These are phyloP conservation scores for Ariolimax columbianus DNA, from an alignment of 2,888 invertebrate genomes.

Conservation along the genomic window DNA sequence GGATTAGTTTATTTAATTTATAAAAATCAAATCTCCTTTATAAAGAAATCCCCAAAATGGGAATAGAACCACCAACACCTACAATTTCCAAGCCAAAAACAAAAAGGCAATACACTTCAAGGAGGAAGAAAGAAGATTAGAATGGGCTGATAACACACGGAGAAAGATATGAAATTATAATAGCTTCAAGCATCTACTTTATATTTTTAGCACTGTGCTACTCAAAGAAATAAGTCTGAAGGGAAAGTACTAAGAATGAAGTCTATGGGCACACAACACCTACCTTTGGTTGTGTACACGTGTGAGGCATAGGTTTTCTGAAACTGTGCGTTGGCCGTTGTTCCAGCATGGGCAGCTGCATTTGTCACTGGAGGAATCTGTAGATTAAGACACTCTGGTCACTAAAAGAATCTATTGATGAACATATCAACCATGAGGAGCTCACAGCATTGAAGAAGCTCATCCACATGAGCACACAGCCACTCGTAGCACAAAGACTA, in stretches of 20 bases:
- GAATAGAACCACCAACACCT: background rate
- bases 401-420: background rate
- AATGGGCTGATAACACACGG: background rate
- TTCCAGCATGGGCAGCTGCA: constrained; percentile 80
- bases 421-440: background rate
- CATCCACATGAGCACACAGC: too few relatives aligned
- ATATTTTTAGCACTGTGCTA: constrained; percentile 5
- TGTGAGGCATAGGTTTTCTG: constrained; percentile 78
- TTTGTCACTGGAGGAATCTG: constrained; percentile 85
- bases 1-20: too few relatives aligned
- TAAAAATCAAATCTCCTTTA: too few relatives aligned
- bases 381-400: background rate
- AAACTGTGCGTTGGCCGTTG: constrained; percentile 85
- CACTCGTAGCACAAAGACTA: too few relatives aligned
- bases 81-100: background rate
- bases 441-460: too few relatives aligned
- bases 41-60: too few relatives aligned
- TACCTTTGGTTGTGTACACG: constrained; percentile 76
- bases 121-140: background rate
- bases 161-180: constrained; percentile 2
- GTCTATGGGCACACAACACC: background rate
- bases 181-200: constrained; percentile 15
- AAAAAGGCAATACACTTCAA: background rate
- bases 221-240: background rate
- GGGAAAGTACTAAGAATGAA: background rate